phyloP scores from a whole-genome alignment of 2,888 invertebrate species.

The Dynastes grantii region DNA sequence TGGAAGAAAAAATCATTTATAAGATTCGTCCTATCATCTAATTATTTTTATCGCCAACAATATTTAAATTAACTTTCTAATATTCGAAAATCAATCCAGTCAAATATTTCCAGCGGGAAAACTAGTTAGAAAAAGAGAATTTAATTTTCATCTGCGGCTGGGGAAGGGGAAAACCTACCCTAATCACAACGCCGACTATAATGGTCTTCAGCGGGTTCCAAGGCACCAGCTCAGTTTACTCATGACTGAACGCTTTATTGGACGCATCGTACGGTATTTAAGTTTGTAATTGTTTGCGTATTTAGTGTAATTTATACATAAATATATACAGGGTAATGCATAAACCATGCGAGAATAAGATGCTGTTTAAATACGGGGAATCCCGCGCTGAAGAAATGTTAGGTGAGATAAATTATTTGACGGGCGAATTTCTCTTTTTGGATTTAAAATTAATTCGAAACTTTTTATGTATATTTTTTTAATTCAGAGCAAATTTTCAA shows the following conservation, averaged over 20 bases:
- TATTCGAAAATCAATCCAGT: too few species aligned
- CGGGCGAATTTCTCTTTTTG: too few species aligned
- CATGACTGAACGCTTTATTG: slow-evolving; percentile 13
- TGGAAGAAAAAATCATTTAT: neutral
- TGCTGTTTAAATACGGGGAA: slow-evolving; percentile 14
- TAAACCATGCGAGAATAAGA: neutral
- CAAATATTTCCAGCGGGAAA: neutral
- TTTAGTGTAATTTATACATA: neutral
- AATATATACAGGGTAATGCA: neutral
- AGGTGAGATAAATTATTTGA: neutral
- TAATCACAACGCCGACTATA: neutral
- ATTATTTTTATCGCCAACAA: neutral
- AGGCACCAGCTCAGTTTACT: slow-evolving; percentile 4
- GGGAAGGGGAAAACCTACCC: slow-evolving; percentile 17
- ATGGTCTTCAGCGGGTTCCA: neutral
- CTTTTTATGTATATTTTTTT: neutral
- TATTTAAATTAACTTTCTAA: too few species aligned
- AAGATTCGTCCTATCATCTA: neutral
- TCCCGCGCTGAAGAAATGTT: neutral
- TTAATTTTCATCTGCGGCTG: neutral
- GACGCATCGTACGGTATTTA: slow-evolving; percentile 10
- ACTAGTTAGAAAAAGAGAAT: neutral
- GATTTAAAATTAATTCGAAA: neutral
- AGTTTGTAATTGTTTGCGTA: neutral
- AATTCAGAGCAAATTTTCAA: too few species aligned